A percentile compares a stretch with the other conserved stretches of the same genome.
Evolutionary conservation across 2,113 vertebrate species (phyloP).

Genomic region (Clarias batrachus): DNA sequence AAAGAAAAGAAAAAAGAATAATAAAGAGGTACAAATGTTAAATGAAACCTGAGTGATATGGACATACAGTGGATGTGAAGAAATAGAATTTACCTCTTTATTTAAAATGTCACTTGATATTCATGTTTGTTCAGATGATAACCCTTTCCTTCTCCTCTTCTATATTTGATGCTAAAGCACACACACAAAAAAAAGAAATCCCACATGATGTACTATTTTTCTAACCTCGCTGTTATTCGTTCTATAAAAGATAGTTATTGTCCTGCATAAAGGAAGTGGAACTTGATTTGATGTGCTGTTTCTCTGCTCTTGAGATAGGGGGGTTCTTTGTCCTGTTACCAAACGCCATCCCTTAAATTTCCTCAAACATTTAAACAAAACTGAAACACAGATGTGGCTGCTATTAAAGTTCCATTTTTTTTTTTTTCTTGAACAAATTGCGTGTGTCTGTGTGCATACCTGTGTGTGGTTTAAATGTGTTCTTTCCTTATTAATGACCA

Average conservation of each 20-base stretch:
- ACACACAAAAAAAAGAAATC: background rate
- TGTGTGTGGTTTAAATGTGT: background rate
- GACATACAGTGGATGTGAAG: background rate
- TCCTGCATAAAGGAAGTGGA: constrained; percentile 33
- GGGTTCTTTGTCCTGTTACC: constrained; percentile 22
- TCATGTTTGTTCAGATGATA: background rate
- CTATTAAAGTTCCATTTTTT: constrained; percentile 46
- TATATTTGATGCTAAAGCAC: constrained; percentile 29
- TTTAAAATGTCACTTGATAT: background rate
- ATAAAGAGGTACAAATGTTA: constrained; percentile 2
- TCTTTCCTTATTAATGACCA: background rate
- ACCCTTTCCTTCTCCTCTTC: background rate
- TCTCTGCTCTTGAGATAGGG: constrained; percentile 22
- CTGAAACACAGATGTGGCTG: constrained; percentile 42
- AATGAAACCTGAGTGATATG: background rate
- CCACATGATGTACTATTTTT: background rate
- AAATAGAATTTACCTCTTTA: background rate
- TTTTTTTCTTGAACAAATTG: constrained; percentile 51
- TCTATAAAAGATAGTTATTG: constrained; percentile 23
- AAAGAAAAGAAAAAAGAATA: background rate
- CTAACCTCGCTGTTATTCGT: background rate
- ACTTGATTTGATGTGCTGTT: constrained; percentile 11
- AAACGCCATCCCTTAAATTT: constrained; percentile 17
- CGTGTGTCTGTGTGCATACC: constrained; percentile 63
- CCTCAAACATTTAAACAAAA: constrained; percentile 23